These are phyloP conservation scores for Actenoides lindsayi DNA, from an alignment of 2,113 vertebrate species.

Conservation along the genomic window DNA sequence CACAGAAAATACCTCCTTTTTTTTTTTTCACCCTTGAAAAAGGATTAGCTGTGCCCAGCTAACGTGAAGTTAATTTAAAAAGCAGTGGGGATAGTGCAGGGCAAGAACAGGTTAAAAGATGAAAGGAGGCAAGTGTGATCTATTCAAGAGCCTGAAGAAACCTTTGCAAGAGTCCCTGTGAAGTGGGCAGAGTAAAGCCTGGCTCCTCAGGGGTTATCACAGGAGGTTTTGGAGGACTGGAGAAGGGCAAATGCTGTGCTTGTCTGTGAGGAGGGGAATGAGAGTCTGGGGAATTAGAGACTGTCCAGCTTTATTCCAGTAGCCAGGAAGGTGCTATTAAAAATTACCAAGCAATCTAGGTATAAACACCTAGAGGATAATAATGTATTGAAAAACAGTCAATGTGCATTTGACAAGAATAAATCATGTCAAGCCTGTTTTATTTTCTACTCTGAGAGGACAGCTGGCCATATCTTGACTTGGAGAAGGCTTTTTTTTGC, in stretches of 20 bases:
- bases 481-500: neutral
- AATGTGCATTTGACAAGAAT: neutral
- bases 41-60: neutral
- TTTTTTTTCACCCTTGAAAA: neutral
- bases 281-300: neutral
- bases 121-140: neutral
- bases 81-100: neutral
- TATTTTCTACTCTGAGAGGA: neutral
- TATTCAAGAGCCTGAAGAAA: neutral
- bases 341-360: neutral
- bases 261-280: neutral
- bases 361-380: neutral
- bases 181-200: neutral
- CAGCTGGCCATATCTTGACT: accelerated
- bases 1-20: neutral
- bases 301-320: neutral
- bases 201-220: neutral
- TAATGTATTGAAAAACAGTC: neutral
- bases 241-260: neutral
- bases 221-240: neutral
- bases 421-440: neutral
- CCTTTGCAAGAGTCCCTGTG: neutral
- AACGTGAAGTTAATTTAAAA: neutral
- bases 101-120: neutral
- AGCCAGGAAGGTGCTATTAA: neutral